Evolutionary conservation across 2,113 vertebrate species (phyloP).

Genomic region (Morphnarchus princeps): DNA sequence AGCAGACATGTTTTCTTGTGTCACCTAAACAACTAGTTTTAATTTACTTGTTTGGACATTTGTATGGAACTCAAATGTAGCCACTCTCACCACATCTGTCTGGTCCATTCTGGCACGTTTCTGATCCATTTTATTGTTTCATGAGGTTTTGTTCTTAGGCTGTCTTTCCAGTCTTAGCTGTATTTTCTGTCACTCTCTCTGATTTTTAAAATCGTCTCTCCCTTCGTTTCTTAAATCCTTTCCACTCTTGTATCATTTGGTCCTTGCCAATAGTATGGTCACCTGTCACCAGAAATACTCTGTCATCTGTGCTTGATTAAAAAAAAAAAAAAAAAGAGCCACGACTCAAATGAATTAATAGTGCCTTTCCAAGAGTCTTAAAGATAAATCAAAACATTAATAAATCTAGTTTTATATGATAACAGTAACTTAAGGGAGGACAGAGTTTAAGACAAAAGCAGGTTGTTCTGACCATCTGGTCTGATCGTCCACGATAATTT

Average conservation of each 20-base stretch:
- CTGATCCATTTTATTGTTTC: not conserved
- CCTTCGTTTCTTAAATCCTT: not conserved
- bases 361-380: not conserved
- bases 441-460: not conserved
- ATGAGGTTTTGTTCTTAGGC: not conserved
- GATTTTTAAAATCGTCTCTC: not conserved
- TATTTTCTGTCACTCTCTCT: not conserved
- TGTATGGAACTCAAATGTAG: not conserved
- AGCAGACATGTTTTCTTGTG: not conserved
- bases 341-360: not conserved
- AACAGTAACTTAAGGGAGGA: not conserved
- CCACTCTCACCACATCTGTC: not conserved
- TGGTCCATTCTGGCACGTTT: not conserved
- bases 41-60: not conserved
- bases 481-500: not conserved
- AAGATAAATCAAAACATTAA: not conserved
- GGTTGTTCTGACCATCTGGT: not conserved
- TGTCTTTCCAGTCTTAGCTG: not conserved
- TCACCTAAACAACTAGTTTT: not conserved
- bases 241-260: not conserved
- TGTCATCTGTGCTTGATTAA: not conserved
- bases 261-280: not conserved
- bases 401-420: not conserved
- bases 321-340: not conserved
- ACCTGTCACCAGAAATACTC: not conserved